These are phyloP conservation scores for Lasioglossum oenotherae DNA, from an alignment of 2,888 invertebrate genomes.

Conservation along the genomic window DNA sequence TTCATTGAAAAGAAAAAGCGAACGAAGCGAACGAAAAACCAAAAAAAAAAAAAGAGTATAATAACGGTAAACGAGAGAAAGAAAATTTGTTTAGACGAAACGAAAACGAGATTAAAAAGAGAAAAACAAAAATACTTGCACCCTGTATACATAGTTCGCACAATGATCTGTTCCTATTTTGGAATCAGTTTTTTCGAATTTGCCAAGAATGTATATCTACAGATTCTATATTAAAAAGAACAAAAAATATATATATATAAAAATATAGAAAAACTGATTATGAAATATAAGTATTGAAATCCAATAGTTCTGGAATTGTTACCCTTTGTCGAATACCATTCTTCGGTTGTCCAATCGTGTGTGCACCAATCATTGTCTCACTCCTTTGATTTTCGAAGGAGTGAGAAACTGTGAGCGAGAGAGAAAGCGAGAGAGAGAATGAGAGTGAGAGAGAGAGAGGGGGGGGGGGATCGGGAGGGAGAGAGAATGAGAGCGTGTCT, in stretches of 20 bases:
- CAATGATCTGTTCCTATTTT: slow-evolving; percentile 82
- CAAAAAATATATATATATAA: slow-evolving; percentile 38
- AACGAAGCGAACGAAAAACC: slow-evolving; percentile 19
- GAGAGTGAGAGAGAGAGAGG: not conserved
- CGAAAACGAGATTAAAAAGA: slow-evolving; percentile 29
- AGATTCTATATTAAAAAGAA: slow-evolving; percentile 67
- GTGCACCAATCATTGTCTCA: slow-evolving; percentile 18
- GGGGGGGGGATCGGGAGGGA: not conserved
- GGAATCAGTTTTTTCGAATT: slow-evolving; percentile 81
- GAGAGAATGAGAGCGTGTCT: not conserved
- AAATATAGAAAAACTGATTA: slow-evolving; percentile 67
- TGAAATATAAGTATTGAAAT: slow-evolving; percentile 73
- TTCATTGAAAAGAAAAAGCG: slow-evolving; percentile 17
- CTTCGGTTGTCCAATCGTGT: slow-evolving; percentile 43
- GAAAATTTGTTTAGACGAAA: not conserved
- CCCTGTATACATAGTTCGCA: slow-evolving; percentile 82
- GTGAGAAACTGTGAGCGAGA: not conserved
- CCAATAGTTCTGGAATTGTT: slow-evolving; percentile 72
- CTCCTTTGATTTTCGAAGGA: not conserved
- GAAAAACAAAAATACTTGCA: slow-evolving; percentile 74
- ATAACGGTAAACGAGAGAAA: not conserved
- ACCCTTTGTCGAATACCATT: slow-evolving; percentile 45
- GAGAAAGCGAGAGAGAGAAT: not conserved
- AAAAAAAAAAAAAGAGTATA: slow-evolving; percentile 15
- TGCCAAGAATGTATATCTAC: slow-evolving; percentile 79